phyloP scores from a whole-genome alignment of 2,888 invertebrate species.

The Neria commutata region DNA sequence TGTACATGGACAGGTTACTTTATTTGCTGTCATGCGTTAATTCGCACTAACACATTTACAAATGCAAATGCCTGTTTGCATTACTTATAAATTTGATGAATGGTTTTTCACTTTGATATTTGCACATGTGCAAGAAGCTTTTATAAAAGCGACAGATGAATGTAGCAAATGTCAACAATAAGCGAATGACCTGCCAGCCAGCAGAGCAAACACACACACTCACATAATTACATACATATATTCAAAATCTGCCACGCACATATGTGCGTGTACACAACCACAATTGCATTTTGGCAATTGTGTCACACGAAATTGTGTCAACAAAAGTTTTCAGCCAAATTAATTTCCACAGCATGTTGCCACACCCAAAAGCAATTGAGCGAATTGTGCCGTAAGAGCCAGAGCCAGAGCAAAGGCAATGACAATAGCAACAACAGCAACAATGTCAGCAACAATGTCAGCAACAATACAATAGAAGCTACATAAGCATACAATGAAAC shows the following conservation, averaged over 20 bases:
- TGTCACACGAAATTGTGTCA: conserved; percentile 20
- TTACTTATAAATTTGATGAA: no score
- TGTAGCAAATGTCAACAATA: background rate
- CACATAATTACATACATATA: background rate
- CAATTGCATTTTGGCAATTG: conserved; percentile 6
- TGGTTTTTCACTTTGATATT: background rate
- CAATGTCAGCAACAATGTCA: background rate
- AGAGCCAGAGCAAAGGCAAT: background rate
- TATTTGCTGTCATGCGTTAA: background rate
- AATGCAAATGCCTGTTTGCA: no score
- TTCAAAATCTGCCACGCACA: background rate
- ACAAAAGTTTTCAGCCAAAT: conserved; percentile 21
- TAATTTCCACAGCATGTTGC: conserved; percentile 13
- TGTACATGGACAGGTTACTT: no score
- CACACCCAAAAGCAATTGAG: conserved; percentile 1
- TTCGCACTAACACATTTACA: no score
- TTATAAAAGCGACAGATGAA: background rate
- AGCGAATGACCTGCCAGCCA: no score
- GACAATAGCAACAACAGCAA: background rate
- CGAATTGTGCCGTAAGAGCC: no score
- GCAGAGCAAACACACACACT: no score
- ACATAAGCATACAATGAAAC: background rate
- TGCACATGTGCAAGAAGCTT: background rate
- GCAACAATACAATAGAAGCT: no score
- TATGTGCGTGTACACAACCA: conserved; percentile 9